Percentiles rank a stretch among this genome's conserved stretches.
Conservation (phyloP, 2,797 vertebrate genomes). For the Tarsius wallacei region DNA sequence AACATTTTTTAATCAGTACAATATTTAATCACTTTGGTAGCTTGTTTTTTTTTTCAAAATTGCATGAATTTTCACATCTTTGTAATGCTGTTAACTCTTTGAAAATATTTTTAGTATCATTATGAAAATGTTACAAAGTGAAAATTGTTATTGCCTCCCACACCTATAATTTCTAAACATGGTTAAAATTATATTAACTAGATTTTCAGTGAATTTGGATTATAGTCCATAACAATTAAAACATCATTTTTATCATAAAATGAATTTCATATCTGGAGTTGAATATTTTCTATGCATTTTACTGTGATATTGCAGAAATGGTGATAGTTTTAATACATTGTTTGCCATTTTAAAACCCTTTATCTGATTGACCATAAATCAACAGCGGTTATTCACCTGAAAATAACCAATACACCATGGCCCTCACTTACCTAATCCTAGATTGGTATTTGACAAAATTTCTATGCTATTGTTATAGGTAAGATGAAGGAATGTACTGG, state of each 20-base stretch:
- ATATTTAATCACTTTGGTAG: slow-evolving; percentile 78
- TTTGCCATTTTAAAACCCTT: slow-evolving; percentile 38
- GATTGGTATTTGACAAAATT: slow-evolving; percentile 6
- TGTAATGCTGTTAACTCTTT: slow-evolving; percentile 82
- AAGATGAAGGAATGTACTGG: slow-evolving; percentile 32
- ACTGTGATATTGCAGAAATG: slow-evolving; percentile 22
- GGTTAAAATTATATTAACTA: slow-evolving; percentile 78
- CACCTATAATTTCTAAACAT: slow-evolving; percentile 85
- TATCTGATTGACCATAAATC: slow-evolving; percentile 58
- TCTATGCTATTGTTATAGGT: neutral
- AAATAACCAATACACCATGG: neutral
- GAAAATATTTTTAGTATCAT: slow-evolving; percentile 86
- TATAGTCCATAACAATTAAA: slow-evolving; percentile 77
- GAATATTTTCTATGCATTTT: slow-evolving; percentile 67
- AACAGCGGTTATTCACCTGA: neutral
- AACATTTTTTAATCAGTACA: slow-evolving; percentile 73
- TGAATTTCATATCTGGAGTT: slow-evolving; percentile 56
- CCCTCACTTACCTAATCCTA: slow-evolving; percentile 38
- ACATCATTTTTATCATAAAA: slow-evolving; percentile 70
- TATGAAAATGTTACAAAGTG: slow-evolving; percentile 85
- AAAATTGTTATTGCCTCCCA: slow-evolving; percentile 84
- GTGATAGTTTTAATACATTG: slow-evolving; percentile 18
- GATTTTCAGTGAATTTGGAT: slow-evolving; percentile 76
- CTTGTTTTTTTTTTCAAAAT: slow-evolving; percentile 71
- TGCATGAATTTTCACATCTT: slow-evolving; percentile 79